Conservation (phyloP, 1,140 invertebrate species). For the Meloidogyne exigua region DNA sequence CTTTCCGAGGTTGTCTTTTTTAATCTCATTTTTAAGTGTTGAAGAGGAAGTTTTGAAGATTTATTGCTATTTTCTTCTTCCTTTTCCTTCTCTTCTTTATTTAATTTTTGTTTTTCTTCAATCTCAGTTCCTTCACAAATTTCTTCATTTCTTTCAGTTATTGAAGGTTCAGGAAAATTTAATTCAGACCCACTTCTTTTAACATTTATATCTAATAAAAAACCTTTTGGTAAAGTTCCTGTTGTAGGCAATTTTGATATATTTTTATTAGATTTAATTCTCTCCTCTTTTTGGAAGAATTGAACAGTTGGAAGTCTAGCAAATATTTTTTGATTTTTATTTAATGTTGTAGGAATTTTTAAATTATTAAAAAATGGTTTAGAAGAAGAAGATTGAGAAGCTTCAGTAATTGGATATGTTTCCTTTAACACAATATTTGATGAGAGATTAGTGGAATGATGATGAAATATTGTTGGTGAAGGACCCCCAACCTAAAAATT, state of each 20-base stretch:
- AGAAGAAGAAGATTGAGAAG: conserved; percentile 4
- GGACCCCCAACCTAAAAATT: not conserved
- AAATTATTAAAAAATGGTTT: conserved; percentile 5
- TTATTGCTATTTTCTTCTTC: not conserved
- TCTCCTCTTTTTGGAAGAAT: conserved; percentile 5
- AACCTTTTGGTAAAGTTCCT: not conserved
- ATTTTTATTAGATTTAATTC: not conserved
- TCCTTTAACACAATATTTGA: not conserved
- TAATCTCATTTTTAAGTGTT: conserved; percentile 51
- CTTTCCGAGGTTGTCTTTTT: conserved; percentile 48
- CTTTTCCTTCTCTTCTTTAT: conserved; percentile 4
- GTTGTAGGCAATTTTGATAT: conserved; percentile 62
- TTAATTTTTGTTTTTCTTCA: not conserved
- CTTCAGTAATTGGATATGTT: not conserved
- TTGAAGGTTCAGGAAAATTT: not conserved
- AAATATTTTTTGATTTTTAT: conserved; percentile 19
- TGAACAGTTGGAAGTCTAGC: conserved; percentile 17
- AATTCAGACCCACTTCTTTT: conserved; percentile 28
- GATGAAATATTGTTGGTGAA: not conserved
- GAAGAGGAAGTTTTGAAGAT: conserved; percentile 31
- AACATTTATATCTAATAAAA: conserved; percentile 64
- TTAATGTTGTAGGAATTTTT: not conserved
- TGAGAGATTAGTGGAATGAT: not conserved
- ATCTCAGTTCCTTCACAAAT: not conserved
- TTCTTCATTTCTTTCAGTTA: not conserved